Conservation (phyloP, 1,140 invertebrate genomes). For the Papilio helenus region DNA sequence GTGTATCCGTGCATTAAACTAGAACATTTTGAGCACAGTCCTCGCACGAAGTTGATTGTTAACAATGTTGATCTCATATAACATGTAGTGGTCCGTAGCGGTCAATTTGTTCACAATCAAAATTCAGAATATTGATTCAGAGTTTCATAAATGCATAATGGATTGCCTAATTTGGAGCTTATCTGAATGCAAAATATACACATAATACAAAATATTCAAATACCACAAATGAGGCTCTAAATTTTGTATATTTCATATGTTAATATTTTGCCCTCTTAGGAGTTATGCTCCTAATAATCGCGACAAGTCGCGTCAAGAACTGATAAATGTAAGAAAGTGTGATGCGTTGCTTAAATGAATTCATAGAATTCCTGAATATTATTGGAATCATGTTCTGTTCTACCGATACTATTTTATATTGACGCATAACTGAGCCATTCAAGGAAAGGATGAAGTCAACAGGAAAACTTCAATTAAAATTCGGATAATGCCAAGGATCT, state of each 20-base stretch:
- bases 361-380: neutral
- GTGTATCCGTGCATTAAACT: conserved; percentile 34
- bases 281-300: no score
- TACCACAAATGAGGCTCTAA: neutral
- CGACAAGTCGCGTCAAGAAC: no score
- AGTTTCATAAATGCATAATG: neutral
- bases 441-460: neutral
- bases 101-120: conserved; percentile 26
- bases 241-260: neutral
- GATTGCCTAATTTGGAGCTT: neutral
- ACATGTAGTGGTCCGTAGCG: neutral
- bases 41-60: conserved; percentile 26
- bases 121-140: conserved; percentile 1
- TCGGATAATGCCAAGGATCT: neutral
- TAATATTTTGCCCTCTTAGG: no score
- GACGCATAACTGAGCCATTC: neutral
- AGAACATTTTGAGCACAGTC: conserved; percentile 31
- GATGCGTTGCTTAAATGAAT: neutral
- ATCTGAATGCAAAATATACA: neutral
- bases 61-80: conserved; percentile 25
- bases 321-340: neutral
- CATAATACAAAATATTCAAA: neutral
- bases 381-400: neutral
- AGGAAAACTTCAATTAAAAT: conserved; percentile 1
- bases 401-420: neutral